Conservation (phyloP, 2,888 invertebrate genomes). For the Rhogogaster chlorosoma region DNA sequence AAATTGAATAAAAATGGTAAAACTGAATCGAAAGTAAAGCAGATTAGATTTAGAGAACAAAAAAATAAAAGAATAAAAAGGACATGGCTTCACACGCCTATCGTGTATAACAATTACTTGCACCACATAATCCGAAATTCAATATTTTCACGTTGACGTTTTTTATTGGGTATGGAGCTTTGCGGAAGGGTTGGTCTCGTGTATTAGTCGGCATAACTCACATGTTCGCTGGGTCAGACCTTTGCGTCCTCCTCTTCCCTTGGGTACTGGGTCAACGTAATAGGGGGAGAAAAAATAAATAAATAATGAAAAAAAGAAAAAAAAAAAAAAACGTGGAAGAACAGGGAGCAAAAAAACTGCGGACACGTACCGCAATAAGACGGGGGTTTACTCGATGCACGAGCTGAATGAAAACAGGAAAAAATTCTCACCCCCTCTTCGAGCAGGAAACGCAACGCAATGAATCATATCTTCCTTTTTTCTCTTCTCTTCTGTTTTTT, state of each 20-base stretch:
- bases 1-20: neutral
- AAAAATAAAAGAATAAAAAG: neutral
- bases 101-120: neutral
- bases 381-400: constrained; percentile 13
- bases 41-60: neutral
- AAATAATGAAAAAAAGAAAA: neutral
- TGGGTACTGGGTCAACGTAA: neutral
- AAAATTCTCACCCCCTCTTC: neutral
- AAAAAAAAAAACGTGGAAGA: neutral
- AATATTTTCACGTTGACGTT: neutral
- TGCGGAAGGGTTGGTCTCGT: neutral
- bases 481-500: neutral
- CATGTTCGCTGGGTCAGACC: constrained; percentile 38
- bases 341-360: neutral
- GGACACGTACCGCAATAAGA: constrained; percentile 37
- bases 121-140: neutral
- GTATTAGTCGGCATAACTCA: constrained; percentile 30
- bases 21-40: neutral
- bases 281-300: neutral
- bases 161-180: neutral
- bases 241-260: neutral
- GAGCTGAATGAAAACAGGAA: constrained; percentile 37
- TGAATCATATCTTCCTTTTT: neutral
- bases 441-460: neutral
- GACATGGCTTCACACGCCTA: neutral